A percentile compares a stretch with the other conserved stretches of the same genome.
Evolutionary conservation across 2,113 vertebrate genomes (phyloP).

Genomic region (Antigone vipio): DNA sequence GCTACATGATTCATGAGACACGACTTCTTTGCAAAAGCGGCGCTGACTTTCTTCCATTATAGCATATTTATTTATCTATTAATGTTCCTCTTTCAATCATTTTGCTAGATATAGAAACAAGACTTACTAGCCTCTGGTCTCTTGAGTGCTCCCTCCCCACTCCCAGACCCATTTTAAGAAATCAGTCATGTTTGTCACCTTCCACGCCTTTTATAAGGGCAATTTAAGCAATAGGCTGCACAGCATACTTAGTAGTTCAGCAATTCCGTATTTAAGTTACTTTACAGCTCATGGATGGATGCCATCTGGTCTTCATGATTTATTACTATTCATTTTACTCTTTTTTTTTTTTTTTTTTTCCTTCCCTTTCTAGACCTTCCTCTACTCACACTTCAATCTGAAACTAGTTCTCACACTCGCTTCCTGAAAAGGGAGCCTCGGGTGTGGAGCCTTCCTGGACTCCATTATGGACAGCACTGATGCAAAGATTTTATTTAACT

Average conservation of each 20-base stretch:
- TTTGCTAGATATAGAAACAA: neutral
- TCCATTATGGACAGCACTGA: neutral
- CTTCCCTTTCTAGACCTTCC: neutral
- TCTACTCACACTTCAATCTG: neutral
- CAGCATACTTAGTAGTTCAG: conserved; percentile 32
- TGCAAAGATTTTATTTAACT: neutral
- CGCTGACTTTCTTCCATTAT: neutral
- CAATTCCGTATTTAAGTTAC: conserved; percentile 11
- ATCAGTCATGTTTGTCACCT: conserved; percentile 17
- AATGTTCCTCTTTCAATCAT: neutral
- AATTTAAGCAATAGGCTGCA: conserved; percentile 40
- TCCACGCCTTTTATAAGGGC: conserved; percentile 30
- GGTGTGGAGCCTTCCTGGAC: neutral
- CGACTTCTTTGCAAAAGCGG: neutral
- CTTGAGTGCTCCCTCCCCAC: neutral
- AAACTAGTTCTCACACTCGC: neutral
- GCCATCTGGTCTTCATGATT: conserved; percentile 56
- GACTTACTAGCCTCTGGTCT: neutral
- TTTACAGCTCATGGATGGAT: conserved; percentile 40
- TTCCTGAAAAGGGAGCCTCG: neutral
- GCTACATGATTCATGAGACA: accelerated
- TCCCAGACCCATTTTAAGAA: neutral
- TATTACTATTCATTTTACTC: conserved; percentile 53
- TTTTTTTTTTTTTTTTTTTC: neutral
- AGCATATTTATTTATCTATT: neutral